Evolutionary conservation across 2,888 invertebrate genomes (phyloP), one percentile per base, ranked within the genome.

Genomic region (Euplexia lucipara): DNA sequence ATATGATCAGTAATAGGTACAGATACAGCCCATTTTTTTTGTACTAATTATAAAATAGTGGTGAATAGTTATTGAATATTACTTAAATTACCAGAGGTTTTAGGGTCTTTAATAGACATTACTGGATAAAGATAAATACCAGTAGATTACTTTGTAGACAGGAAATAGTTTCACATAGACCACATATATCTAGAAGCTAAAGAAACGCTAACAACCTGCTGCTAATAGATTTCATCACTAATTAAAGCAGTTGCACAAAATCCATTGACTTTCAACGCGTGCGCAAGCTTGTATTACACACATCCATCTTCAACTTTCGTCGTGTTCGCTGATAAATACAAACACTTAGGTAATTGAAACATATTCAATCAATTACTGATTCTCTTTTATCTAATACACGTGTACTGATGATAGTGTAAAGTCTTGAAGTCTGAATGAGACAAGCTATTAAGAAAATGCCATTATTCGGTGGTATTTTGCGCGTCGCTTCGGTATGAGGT

Each of bases 291-390:
- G 44, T 51, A 61, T 77, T 42, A 12, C 45, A 47, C 14, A 41
- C 65, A 78, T 72, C 9, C 39, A 60, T 73, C 69, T 67, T 32
- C 16, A n/a, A 74, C 51, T 74, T 74, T 74, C 79, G 47, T 74
- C 75, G 59, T 37, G 41, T 20, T 39, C 26, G 12, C 54, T 78
- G 79, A 79, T 68, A 79, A 68, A 74, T 74, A 75, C 56, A 48
- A 75, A 79, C 75, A 74, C 73, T 74, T 45, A 75, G 60, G 30
- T 74, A 79, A 74, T 74, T 75, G 75, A 74, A 52, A 74, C 41
- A 57, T 74, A 66, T 26, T 73, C 53, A 30, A 74, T 74, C 74
- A 60, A 68, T 79, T 68, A 79, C 75, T 39, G 60, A 68, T 74
- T 68, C 70, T 44, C 37, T 49, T 35, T 57, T 47, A 65, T 65